Evolutionary conservation across 2,888 invertebrate genomes (phyloP).

Genomic region (Dione vanillae): DNA sequence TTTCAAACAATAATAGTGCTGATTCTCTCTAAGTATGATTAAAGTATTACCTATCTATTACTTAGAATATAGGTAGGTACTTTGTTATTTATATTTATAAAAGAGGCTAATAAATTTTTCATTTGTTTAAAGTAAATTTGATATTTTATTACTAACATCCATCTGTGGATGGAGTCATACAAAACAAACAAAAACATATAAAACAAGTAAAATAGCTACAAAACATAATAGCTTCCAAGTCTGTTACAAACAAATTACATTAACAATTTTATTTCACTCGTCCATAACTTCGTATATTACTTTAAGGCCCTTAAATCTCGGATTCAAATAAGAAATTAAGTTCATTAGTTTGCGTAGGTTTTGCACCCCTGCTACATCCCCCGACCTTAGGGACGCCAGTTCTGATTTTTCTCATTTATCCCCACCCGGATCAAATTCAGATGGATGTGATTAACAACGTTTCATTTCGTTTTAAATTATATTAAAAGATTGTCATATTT

Average conservation of each 20-base stretch:
- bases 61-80: not conserved
- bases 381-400: conserved; percentile 42
- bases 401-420: conserved; percentile 50
- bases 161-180: too few relatives aligned
- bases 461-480: conserved; percentile 43
- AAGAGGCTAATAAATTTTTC: too few relatives aligned
- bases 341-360: conserved; percentile 44
- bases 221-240: not conserved
- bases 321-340: conserved; percentile 44
- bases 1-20: conserved; percentile 33
- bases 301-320: conserved; percentile 32
- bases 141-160: not conserved
- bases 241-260: not conserved
- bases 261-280: conserved; percentile 16
- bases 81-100: not conserved
- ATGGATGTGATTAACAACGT: conserved; percentile 46
- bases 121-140: not conserved
- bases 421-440: conserved; percentile 46
- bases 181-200: too few relatives aligned
- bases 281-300: conserved; percentile 14
- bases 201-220: too few relatives aligned
- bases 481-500: conserved; percentile 36
- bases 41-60: not conserved
- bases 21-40: conserved; percentile 16
- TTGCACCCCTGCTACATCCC: conserved; percentile 38